A percentile compares a stretch with the other conserved stretches of the same genome.
Evolutionary conservation across 2,797 vertebrate species (phyloP).

Genomic region (Xenopus petersii): DNA sequence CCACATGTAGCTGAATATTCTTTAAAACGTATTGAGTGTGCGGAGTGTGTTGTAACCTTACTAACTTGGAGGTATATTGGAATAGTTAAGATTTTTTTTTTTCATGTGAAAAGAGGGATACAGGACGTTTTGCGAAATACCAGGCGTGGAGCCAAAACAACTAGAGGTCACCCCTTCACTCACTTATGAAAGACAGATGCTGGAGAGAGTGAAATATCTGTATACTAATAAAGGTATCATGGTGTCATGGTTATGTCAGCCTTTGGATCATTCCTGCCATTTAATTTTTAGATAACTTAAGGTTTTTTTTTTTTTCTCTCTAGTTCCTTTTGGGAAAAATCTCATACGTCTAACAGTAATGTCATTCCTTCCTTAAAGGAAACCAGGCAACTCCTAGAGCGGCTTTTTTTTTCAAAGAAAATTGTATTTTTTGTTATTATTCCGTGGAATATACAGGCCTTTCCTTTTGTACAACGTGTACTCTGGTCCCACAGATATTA

Average conservation of each 20-base stretch:
- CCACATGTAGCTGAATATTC: slow-evolving; percentile 4
- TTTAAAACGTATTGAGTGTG: neutral
- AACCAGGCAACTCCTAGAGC: neutral
- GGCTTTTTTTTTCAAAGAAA: too few relatives aligned
- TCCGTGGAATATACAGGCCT: too few relatives aligned
- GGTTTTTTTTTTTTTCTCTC: neutral
- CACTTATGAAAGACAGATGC: slow-evolving; percentile 31
- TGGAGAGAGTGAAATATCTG: slow-evolving; percentile 18
- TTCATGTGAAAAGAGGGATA: slow-evolving; percentile 16
- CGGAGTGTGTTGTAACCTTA: neutral
- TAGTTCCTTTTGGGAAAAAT: neutral
- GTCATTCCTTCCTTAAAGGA: neutral
- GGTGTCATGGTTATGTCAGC: slow-evolving; percentile 18
- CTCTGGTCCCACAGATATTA: too few relatives aligned
- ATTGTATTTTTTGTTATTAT: too few relatives aligned
- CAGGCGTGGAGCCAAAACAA: slow-evolving; percentile 28
- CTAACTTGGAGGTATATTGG: slow-evolving; percentile 15
- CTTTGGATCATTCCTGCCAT: slow-evolving; percentile 10
- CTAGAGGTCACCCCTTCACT: slow-evolving; percentile 28
- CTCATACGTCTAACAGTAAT: neutral
- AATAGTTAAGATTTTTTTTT: slow-evolving; percentile 11
- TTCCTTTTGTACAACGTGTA: too few relatives aligned
- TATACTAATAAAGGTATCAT: slow-evolving; percentile 28
- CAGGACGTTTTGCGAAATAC: slow-evolving; percentile 23
- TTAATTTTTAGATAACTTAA: slow-evolving; percentile 18